A percentile compares a stretch with the other conserved stretches of the same genome.
These are phyloP conservation scores for Silurus lanzhouensis DNA, from an alignment of 2,797 vertebrate species.

Conservation along the genomic window DNA sequence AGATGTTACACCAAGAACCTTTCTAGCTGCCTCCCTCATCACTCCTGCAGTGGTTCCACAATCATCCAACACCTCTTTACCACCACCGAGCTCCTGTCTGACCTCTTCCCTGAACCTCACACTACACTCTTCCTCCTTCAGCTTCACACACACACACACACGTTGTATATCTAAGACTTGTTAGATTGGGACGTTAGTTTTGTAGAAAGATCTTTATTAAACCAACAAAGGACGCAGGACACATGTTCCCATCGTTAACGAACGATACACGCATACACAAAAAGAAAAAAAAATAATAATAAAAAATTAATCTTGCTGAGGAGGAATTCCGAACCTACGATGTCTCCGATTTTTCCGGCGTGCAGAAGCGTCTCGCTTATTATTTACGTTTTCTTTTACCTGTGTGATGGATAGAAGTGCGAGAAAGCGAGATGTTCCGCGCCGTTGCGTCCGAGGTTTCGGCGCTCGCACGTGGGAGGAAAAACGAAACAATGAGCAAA, in stretches of 20 bases:
- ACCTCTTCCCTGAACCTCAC: too few species aligned
- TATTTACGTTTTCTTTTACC: background rate
- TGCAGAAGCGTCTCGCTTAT: background rate
- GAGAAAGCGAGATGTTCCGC: slow-evolving; percentile 8
- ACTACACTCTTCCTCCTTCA: too few species aligned
- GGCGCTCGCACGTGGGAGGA: background rate
- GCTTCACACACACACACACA: too few species aligned
- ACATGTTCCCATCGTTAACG: slow-evolving; percentile 93
- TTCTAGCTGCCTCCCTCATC: too few species aligned
- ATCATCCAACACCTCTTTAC: too few species aligned
- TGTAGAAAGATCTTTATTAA: slow-evolving; percentile 99
- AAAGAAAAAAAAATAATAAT: slow-evolving; percentile 14
- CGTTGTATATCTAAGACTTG: too few species aligned
- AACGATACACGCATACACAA: background rate
- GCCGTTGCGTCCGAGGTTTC: background rate
- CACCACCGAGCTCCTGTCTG: too few species aligned
- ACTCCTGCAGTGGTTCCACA: too few species aligned
- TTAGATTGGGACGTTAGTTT: slow-evolving; percentile 63
- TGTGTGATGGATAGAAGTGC: slow-evolving; percentile 10
- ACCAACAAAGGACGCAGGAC: slow-evolving; percentile 92
- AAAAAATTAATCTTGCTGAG: slow-evolving; percentile 14
- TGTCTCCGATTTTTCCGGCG: slow-evolving; percentile 21
- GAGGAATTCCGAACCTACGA: slow-evolving; percentile 11
- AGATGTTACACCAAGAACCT: too few species aligned
- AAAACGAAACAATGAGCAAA: background rate